Conservation (phyloP, 1,140 invertebrate genomes). For the Chrysomallon squamiferum region DNA sequence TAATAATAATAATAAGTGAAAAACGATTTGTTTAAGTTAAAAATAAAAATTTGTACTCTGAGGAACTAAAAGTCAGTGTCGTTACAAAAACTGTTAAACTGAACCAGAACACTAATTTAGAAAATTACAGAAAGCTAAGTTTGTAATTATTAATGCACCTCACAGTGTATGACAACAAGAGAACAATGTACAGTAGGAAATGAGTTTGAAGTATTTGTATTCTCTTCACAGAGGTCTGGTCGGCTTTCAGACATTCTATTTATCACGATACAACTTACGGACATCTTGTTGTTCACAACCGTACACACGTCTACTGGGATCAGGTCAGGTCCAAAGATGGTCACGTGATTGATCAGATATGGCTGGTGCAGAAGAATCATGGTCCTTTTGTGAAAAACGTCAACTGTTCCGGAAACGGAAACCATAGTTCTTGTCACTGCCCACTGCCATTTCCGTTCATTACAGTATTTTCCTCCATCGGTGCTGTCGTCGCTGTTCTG, state of each 20-base stretch:
- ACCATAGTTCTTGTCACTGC: conserved; percentile 13
- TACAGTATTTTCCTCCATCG: background rate
- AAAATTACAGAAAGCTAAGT: too few species aligned
- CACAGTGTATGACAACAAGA: too few species aligned
- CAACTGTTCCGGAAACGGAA: conserved; percentile 10
- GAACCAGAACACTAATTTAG: too few species aligned
- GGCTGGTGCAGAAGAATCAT: conserved; percentile 31
- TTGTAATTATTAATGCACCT: too few species aligned
- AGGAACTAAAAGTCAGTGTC: too few species aligned
- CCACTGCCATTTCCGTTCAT: conserved; percentile 21
- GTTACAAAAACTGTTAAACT: too few species aligned
- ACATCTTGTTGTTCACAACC: conserved; percentile 78
- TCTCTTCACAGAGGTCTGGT: conserved; percentile 73
- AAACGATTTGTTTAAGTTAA: too few species aligned
- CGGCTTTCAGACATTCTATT: conserved; percentile 75
- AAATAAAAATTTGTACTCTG: too few species aligned
- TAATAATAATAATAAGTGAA: too few species aligned
- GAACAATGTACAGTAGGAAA: too few species aligned
- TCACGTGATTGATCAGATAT: conserved; percentile 23
- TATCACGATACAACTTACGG: conserved; percentile 87
- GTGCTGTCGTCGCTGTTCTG: background rate
- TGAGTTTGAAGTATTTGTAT: too few species aligned
- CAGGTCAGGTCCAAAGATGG: conserved; percentile 76
- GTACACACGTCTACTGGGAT: conserved; percentile 85
- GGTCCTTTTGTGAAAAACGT: conserved; percentile 23